phyloP scores from a whole-genome alignment of 2,797 vertebrate species.

The Mustela erminea region DNA sequence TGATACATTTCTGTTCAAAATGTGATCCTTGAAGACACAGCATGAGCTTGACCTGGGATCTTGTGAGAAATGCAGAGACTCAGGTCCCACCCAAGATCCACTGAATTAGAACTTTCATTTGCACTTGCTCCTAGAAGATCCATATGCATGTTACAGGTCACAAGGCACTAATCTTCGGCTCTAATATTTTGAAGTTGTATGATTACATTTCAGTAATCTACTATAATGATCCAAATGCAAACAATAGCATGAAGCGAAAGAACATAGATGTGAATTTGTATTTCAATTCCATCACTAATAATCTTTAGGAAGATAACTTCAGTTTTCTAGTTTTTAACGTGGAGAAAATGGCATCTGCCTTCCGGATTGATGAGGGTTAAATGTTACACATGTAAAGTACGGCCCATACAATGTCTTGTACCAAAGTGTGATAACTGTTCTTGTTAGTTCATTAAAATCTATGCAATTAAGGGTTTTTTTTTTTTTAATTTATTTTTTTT shows the following conservation, averaged over 20 bases:
- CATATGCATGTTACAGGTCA: background rate
- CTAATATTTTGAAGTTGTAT: slow-evolving; percentile 1
- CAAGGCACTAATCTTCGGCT: background rate
- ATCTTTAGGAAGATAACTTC: background rate
- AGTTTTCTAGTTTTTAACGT: background rate
- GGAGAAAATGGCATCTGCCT: background rate
- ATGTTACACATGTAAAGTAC: background rate
- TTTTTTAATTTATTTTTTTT: too few relatives aligned
- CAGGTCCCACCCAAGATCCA: background rate
- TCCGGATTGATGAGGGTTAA: background rate
- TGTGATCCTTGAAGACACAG: background rate
- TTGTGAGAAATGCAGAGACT: background rate
- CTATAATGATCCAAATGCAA: background rate
- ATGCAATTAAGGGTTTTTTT: background rate
- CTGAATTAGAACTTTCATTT: background rate
- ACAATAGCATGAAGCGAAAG: background rate
- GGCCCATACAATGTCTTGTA: background rate
- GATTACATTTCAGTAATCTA: background rate
- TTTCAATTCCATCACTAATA: background rate
- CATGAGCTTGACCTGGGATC: background rate
- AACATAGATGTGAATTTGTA: background rate
- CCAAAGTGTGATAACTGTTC: background rate
- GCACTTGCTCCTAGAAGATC: too few relatives aligned
- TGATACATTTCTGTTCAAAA: background rate
- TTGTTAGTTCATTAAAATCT: background rate